Base-by-base conservation (phyloP, 2,888 invertebrate species). In the Tubulanus polymorphus region DNA sequence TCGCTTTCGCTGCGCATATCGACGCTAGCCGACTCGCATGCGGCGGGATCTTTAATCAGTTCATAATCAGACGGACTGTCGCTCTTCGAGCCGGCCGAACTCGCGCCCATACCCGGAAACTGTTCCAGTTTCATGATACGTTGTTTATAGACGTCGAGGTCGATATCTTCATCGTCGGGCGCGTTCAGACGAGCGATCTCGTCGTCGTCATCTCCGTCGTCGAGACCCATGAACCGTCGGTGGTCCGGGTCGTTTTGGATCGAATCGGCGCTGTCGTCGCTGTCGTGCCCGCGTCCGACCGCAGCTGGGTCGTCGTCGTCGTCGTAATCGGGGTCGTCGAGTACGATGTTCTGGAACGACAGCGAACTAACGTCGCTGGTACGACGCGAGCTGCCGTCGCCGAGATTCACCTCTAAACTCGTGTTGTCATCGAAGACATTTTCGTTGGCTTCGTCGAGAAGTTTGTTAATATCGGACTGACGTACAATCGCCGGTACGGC, bases 341-440 rank as follows among this genome's bases (percentile, higher is more conserved):
- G 55, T n/a, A 54, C 56, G 2, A 61, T 58, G 53, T 64, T 61
- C 53, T 61, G 62, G 54, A 63, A 62, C 18, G 48, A 47, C 23
- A 47, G n/a, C n/a, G 25, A 26, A 47, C 48, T 47, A n/a, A 47
- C 48, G 23, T 77, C 76, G 65, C 75, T 75, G 3, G 74, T 71
- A 53, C 72, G 73, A 50, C 74, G 66, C 5, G 75, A 75, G 58
- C 70, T 71, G 32, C 71, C 72, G 37, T 75, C 76, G 49, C 75
- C 74, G 46, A 76, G 67, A 37, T 75, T 69, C n/a, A 77, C 76
- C 59, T 76, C 76, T 64, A 76, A 68, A 54, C 75, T 75, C 15
- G 73, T 58, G 57, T 75, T 76, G 57, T 76, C 76, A 18, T 62
- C 67, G 51, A 63, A 66, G 50, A 72, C 72, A 61, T 64, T 63